Base-by-base conservation (phyloP, 2,888 invertebrate genomes). In the Epiblema foenella region DNA sequence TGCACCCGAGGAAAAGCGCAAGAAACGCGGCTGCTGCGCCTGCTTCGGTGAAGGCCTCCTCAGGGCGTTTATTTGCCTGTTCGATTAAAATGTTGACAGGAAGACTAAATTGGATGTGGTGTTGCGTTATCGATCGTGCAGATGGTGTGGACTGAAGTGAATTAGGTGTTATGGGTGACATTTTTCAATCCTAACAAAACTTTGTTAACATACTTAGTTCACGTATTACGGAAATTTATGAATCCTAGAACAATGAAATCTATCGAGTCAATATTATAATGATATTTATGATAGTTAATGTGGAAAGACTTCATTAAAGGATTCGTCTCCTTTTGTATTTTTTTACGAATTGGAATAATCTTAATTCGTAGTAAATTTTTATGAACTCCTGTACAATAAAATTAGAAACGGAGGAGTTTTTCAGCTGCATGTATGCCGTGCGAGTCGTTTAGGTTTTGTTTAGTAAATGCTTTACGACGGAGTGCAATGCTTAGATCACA, bases 41-140 rank as follows among this genome's bases (percentile, higher is more conserved):
- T 93, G 93, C 75, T 90, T 94, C 75, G 91, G 93, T 46, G 93
- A 94, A 59, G 91, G 93, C 29, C 82, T 94, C 7, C 80, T 94
- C 59, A 85, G 94, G 70, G 94, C 93, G 17, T 87, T 94, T 52
- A 90, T 94, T 76, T 94, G 94, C 79, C 81, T 94, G 64, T 94
- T 94, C 77, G 94, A 94, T 83, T 94, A 87, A 94, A 37, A 20
- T 52, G 78, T 78, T 15, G 52, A 46, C 68, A 42, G n/a, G 12
- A n/a, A 54, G 71, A 68, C 66, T 74, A 59, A 69, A 73, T 17
- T 54, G 39, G 20, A 69, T 64, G 62, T 71, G 56, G 60, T 56
- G 56, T 56, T 71, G 62, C 66, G 66, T 71, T 71, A 71, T 71
- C 66, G 66, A 71, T 66, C 54, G 59, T 64, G 65, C 52, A n/a